Conservation (phyloP, 2,113 vertebrate genomes). For the Ictidomys tridecemlineatus region DNA sequence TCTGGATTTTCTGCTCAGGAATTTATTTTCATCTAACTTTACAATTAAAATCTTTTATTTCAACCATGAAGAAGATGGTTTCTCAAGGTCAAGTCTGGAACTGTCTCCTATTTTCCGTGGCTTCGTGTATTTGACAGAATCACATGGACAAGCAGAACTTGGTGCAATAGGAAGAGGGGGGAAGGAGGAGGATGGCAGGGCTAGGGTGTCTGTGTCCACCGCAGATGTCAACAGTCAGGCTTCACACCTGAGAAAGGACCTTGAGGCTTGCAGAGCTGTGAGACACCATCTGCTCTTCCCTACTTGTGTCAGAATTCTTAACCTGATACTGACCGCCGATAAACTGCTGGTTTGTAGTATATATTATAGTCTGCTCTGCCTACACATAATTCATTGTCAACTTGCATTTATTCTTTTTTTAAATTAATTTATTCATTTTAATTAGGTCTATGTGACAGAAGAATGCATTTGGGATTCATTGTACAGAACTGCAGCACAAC, state of each 20-base stretch:
- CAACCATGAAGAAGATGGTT: background rate
- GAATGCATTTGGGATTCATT: no score
- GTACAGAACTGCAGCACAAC: no score
- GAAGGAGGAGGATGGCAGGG: background rate
- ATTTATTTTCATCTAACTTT: background rate
- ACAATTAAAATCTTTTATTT: background rate
- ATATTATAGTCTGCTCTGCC: background rate
- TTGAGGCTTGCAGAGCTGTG: background rate
- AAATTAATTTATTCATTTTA: no score
- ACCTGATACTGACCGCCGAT: background rate
- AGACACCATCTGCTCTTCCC: background rate
- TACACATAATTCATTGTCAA: background rate
- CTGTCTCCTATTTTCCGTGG: background rate
- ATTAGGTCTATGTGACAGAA: no score
- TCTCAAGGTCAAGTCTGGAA: conserved; percentile 22
- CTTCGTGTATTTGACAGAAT: conserved; percentile 42
- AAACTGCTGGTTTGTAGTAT: background rate
- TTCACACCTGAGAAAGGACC: background rate
- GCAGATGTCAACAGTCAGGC: background rate
- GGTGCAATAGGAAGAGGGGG: background rate
- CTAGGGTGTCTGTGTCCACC: background rate
- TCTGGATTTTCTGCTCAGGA: background rate
- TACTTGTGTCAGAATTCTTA: background rate
- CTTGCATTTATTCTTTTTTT: background rate
- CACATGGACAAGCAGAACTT: conserved; percentile 21